Evolutionary conservation across 2,888 invertebrate species (phyloP), one percentile per base, ranked within the genome.

Genomic region (Parnassius orleans): DNA sequence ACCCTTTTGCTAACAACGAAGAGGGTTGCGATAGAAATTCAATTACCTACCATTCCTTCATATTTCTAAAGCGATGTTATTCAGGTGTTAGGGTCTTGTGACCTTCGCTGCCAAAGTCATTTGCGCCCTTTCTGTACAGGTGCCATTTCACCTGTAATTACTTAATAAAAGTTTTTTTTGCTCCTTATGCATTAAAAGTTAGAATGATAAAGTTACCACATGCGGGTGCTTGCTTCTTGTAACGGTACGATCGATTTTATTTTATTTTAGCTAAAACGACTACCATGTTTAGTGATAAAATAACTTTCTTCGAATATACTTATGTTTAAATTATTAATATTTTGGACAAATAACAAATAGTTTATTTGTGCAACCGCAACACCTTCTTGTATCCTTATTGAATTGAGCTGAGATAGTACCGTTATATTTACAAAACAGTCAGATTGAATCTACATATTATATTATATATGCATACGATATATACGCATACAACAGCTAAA

Each of bases 71-170:
- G 11, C 19, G 11, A 33, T 47, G 15, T 55, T 59, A 12, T 44
- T 33, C 14, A 53, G 12, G 67, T 72, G 73, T 72, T 70, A 71
- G 76, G 78, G 73, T 72, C 68, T 65, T 46, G 64, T 74, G 80
- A 81, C 84, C 86, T 85, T 86, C 78, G 10, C 47, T 53, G 53
- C 61, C 48, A 41, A 66, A 65, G 55, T 68, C 68, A 63, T 68
- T 63, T 72, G 73, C 75, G 79, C 81, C 81, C 81, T 83, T 78
- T 71, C 69, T 69, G 66, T 71, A 85, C 89, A 89, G 88, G 89
- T 88, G 88, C 69, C 66, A 68, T 65, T 69, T 74, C 87, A 89
- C 88, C 87, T 89, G 88, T 86, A 82, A 82, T 77, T 76, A 78
- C 72, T 68, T 67, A 66, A 66, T 66, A 64, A 74, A 68, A 74